These are phyloP conservation scores for Phenacoccus solenopsis DNA, from an alignment of 1,140 invertebrate species.

Conservation along the genomic window DNA sequence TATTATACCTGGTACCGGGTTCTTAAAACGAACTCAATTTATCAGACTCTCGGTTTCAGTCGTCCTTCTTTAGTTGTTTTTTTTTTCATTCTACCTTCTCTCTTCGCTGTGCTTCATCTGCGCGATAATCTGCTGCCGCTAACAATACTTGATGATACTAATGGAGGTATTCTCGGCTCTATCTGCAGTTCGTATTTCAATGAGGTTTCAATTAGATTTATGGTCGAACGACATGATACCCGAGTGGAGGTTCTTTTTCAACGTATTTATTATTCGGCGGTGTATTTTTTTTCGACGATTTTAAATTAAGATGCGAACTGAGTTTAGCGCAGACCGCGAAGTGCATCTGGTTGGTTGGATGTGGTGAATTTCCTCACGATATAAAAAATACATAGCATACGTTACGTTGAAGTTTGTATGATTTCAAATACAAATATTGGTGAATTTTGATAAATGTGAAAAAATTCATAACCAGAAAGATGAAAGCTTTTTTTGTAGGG, in stretches of 20 bases:
- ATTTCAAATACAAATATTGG: no score
- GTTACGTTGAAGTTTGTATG: no score
- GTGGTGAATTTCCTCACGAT: no score
- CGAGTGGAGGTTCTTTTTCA: slow-evolving; percentile 1
- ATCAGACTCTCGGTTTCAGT: slow-evolving; percentile 15
- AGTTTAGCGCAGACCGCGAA: no score
- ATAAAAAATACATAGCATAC: no score
- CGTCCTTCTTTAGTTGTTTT: neutral
- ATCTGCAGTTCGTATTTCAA: neutral
- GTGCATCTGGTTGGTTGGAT: no score
- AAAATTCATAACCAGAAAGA: no score
- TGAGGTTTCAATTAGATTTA: slow-evolving; percentile 14
- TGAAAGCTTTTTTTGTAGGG: no score
- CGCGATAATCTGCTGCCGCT: neutral
- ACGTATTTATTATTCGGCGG: neutral
- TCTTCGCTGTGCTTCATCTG: neutral
- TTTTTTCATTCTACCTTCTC: neutral
- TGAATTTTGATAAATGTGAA: no score
- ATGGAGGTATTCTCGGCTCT: slow-evolving; percentile 11
- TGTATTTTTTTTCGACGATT: neutral
- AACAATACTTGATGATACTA: slow-evolving; percentile 6
- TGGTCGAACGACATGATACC: neutral
- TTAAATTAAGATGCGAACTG: no score
- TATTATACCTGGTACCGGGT: slow-evolving; percentile 17
- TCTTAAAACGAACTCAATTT: slow-evolving; percentile 14